Evolutionary conservation across 2,888 invertebrate species (phyloP), one percentile per base, ranked within the genome.

Genomic region (Callyntrura sp.): DNA sequence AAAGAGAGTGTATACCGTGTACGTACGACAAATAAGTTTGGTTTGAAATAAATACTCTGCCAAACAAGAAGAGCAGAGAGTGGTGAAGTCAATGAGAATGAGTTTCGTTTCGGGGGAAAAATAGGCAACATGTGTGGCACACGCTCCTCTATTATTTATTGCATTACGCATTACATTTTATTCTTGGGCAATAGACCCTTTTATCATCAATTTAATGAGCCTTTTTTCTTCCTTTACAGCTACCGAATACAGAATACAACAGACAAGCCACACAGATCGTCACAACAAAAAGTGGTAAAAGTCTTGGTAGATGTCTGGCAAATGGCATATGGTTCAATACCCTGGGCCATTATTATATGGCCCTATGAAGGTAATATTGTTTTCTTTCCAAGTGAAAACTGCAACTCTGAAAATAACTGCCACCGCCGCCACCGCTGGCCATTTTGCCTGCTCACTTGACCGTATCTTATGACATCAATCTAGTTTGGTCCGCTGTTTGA

Each of bases 131-230:
- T 86, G 86, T 86, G 83, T 68, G 86, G 62, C 65, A 73, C 68
- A 85, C 62, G 85, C 78, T 76, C 55, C 23, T 20, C 45, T 51
- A 86, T 86, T 86, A 86, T 86, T 86, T 86, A 86, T 86, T 79
- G 86, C 86, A 85, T 76, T 76, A 85, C 84, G 73, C 84, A 79
- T 65, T 86, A 86, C 86, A 86, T 51, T 79, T 84, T 62, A 79
- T 86, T 86, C 86, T 86, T 68, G 79, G 85, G 86, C 78, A 86
- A 86, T 79, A 85, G 76, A 86, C 86, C 86, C 86, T 86, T 86
- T 86, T 86, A 86, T 86, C 86, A 86, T 86, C 86, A 86, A 78
- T 51, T 78, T 79, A 86, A 86, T 86, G 86, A 86, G 86, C n/a
- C 86, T 68, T 79, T 86, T 79, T 79, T 28, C 51, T 51, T 70